Percentiles rank a stretch among this genome's conserved stretches.
Conservation (phyloP, 2,797 vertebrate species). For the Darevskia mixta region DNA sequence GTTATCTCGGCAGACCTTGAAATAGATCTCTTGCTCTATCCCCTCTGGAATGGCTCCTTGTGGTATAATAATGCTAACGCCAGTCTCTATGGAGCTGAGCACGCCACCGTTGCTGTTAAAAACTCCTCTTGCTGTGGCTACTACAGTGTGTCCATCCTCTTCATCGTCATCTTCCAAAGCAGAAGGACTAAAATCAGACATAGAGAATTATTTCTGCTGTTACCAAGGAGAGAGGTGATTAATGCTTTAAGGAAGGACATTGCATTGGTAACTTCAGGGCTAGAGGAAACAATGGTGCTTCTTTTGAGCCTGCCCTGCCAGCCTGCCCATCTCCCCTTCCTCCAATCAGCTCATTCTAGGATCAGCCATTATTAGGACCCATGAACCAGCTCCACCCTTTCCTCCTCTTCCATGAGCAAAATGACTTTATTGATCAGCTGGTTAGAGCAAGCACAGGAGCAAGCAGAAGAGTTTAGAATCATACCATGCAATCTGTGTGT, state of each 20-base stretch:
- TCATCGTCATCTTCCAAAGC: slow-evolving; percentile 96
- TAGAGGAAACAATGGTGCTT: not conserved
- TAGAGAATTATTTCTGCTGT: slow-evolving; percentile 29
- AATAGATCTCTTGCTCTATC: slow-evolving; percentile 99
- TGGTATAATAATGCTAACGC: slow-evolving; percentile 98
- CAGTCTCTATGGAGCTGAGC: slow-evolving; percentile 97
- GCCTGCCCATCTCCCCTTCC: not conserved
- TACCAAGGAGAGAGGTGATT: not conserved
- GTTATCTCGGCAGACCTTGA: slow-evolving; percentile 99
- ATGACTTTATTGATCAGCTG: not conserved
- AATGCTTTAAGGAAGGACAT: not conserved
- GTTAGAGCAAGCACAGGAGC: too few relatives aligned
- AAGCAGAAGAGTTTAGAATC: not conserved
- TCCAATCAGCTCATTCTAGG: not conserved
- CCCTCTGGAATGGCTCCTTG: slow-evolving; percentile 97
- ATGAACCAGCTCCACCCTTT: not conserved
- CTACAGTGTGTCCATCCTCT: slow-evolving; percentile 97
- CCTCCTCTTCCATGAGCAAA: too few relatives aligned
- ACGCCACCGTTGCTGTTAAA: slow-evolving; percentile 98
- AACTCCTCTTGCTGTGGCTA: slow-evolving; percentile 95
- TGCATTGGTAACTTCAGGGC: not conserved
- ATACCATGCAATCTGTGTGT: not conserved
- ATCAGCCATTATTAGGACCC: not conserved
- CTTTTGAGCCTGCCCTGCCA: too few relatives aligned
- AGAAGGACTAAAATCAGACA: slow-evolving; percentile 84